Evolutionary conservation across 53 echinoderm and acorn worm species (phyloP).

Genomic region (Mesocentrotus franciscanus): DNA sequence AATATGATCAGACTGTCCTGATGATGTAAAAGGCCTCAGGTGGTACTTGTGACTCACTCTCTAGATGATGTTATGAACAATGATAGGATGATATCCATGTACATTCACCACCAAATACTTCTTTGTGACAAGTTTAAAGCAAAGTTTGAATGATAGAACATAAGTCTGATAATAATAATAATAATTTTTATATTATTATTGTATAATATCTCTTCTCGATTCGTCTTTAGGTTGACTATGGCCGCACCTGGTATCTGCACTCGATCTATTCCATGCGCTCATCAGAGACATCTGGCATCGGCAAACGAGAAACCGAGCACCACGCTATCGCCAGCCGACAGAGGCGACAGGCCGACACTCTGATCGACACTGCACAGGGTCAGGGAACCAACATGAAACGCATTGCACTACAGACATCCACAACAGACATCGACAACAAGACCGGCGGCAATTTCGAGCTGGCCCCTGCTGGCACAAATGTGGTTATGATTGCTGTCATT

Average conservation of each 20-base stretch:
- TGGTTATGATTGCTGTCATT: conserved; percentile 67
- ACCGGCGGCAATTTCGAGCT: conserved; percentile 59
- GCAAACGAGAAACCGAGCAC: conserved; percentile 84
- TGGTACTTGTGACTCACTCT: too few species aligned
- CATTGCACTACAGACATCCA: conserved; percentile 53
- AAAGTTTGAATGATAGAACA: background rate
- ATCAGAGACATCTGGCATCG: conserved; percentile 80
- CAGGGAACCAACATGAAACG: conserved; percentile 92
- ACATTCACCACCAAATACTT: too few species aligned
- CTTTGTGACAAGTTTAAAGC: background rate
- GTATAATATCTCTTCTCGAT: background rate
- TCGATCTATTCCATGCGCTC: conserved; percentile 95
- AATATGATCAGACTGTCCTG: too few species aligned
- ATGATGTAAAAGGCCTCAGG: too few species aligned
- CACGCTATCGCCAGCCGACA: conserved; percentile 49
- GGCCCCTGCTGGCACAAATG: conserved; percentile 49
- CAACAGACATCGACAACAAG: conserved; percentile 37
- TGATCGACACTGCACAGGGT: conserved; percentile 65
- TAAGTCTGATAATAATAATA: background rate
- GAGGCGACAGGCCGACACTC: conserved; percentile 71
- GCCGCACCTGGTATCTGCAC: conserved; percentile 96
- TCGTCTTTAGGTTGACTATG: conserved; percentile 81
- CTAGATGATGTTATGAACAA: too few species aligned
- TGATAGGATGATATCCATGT: too few species aligned
- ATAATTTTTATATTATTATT: too few species aligned